phyloP scores from a whole-genome alignment of 1,140 invertebrate genomes.

The Sipha flava region DNA sequence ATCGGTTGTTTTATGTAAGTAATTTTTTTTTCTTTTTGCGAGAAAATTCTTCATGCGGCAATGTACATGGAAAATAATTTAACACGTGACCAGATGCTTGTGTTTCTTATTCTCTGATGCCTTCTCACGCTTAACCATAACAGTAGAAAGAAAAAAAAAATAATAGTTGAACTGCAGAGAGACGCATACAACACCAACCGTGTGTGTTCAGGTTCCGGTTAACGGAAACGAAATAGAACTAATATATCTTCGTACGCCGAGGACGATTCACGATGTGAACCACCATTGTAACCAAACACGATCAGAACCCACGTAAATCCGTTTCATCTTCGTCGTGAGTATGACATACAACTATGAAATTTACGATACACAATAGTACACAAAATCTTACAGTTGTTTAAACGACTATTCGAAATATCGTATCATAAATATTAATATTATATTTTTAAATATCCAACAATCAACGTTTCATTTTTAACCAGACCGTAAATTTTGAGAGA shows the following conservation, averaged over 20 bases:
- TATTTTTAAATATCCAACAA: too few species aligned
- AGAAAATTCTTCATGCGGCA: neutral
- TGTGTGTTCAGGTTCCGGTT: neutral
- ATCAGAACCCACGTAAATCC: neutral
- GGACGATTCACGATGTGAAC: neutral
- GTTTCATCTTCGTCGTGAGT: neutral
- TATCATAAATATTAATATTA: too few species aligned
- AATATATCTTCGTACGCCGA: neutral
- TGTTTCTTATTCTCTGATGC: neutral
- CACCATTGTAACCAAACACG: neutral
- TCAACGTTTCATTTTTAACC: too few species aligned
- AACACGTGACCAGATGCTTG: neutral
- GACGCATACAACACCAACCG: neutral
- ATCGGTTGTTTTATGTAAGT: neutral
- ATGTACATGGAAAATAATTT: neutral
- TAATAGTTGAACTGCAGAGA: neutral
- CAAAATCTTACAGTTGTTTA: too few species aligned
- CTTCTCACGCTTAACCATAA: neutral
- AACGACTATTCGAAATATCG: too few species aligned
- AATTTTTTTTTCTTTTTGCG: neutral
- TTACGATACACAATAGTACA: too few species aligned
- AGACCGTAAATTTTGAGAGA: too few species aligned
- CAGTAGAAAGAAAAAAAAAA: neutral
- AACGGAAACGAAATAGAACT: neutral
- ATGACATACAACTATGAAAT: too few species aligned